phyloP scores from a whole-genome alignment of 2,113 vertebrate species.

The Tragelaphus imberbis region DNA sequence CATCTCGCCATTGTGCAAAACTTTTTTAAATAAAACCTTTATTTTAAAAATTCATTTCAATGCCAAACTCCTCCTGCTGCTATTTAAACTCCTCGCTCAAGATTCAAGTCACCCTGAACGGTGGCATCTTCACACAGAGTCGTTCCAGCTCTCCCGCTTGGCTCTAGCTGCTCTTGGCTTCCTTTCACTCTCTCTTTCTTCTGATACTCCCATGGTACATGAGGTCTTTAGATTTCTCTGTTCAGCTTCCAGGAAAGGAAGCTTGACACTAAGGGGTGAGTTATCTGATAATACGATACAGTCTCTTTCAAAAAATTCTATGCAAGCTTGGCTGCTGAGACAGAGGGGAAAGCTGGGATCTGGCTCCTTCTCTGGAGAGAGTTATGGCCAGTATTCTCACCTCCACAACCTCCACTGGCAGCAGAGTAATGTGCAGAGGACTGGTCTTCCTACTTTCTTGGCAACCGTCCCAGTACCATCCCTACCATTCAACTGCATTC shows the following conservation, averaged over 20 bases:
- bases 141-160: background rate
- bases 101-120: slow-evolving; percentile 21
- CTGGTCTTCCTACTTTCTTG: background rate
- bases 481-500: background rate
- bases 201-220: background rate
- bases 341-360: background rate
- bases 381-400: background rate
- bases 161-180: background rate
- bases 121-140: background rate
- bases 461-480: background rate
- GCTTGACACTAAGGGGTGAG: background rate
- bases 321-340: background rate
- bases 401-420: background rate
- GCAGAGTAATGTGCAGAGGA: background rate
- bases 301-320: background rate
- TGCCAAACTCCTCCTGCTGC: slow-evolving; percentile 19
- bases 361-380: background rate
- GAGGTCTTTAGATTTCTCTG: slow-evolving; percentile 6
- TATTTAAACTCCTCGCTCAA: slow-evolving; percentile 27
- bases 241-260: slow-evolving; percentile 39
- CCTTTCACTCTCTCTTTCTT: slow-evolving; percentile 8
- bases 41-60: slow-evolving; percentile 54
- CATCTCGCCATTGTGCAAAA: slow-evolving; percentile 63
- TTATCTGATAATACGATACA: background rate
- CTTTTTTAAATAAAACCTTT: background rate